Base-by-base conservation (phyloP, 2,888 invertebrate genomes). In the Drosophila nr. fundita region DNA sequence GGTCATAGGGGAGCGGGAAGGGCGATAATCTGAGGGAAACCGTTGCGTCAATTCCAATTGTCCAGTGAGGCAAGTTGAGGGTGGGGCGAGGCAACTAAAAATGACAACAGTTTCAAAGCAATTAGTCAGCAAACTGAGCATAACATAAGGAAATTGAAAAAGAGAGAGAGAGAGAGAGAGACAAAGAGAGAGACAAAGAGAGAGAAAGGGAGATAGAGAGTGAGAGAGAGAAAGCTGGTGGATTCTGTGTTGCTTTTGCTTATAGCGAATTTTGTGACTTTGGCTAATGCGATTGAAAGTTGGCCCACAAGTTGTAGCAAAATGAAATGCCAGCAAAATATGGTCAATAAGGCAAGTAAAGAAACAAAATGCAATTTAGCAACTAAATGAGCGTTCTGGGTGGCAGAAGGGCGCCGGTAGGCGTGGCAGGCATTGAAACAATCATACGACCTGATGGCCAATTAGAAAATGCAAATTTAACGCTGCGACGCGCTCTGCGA, bases 391-490 rank as follows among this genome's bases (percentile, higher is more conserved):
- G n/a, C 18, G 27, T 38, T 18, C 8, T 38, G 8, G 24, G 21
- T 2, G 4, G 13, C 45, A 21, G 45, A 45, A 13, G 21, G 10
- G 11, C 10, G 10, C 4, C 24, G 36, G 8, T 15, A 13, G 34
- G 58, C 32, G 29, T 52, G 71, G 13, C 40, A 66, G 57, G 66
- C 54, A 67, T 62, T 62, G 52, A 54, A 75, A 78, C 70, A 89
- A 89, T 82, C 73, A 70, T 57, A 65, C 68, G 69, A 24, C 54
- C 86, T 83, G 74, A 86, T 83, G 88, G 80, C 83, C 86, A 86
- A 89, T 83, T 80, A 80, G 65, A 73, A 78, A 88, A 89, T 83
- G 76, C 73, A 76, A 81, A 86, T 82, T 89, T 72, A 87, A 76
- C 76, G 70, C 54, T 38, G 59, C 57, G 67, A 50, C 49, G 36